A percentile compares a stretch with the other conserved stretches of the same genome.
These are phyloP conservation scores for Sphecodes monilicornis DNA, from an alignment of 2,888 invertebrate species.

Conservation along the genomic window DNA sequence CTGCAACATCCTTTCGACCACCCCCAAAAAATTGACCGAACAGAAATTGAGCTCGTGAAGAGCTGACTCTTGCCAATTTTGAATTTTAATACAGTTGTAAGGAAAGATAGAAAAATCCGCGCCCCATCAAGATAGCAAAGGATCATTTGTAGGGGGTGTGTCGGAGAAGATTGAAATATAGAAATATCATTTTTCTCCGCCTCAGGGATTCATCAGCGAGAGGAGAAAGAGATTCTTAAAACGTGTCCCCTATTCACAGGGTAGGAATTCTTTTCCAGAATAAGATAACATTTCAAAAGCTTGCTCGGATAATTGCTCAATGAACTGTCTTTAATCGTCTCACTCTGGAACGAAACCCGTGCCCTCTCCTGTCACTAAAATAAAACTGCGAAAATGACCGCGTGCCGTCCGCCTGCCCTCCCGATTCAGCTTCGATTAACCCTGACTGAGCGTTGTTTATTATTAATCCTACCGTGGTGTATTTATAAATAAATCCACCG, in stretches of 20 bases:
- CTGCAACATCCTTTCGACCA: neutral
- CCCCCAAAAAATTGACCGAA: neutral
- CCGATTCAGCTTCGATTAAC: neutral
- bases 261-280: neutral
- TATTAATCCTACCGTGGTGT: constrained; percentile 25
- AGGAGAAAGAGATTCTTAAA: neutral
- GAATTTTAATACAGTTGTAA: neutral
- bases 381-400: neutral
- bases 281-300: neutral
- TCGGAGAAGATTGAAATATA: neutral
- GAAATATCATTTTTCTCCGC: neutral
- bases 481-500: constrained; percentile 34
- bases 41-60: neutral
- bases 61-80: neutral
- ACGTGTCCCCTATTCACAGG: neutral
- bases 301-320: neutral
- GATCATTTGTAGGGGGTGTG: neutral
- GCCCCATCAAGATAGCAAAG: neutral
- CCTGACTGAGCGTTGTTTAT: constrained; percentile 10
- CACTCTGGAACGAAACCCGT: neutral
- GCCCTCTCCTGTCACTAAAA: neutral
- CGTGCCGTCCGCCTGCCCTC: neutral
- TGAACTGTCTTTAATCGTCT: neutral
- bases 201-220: neutral
- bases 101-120: neutral